Evolutionary conservation across 2,888 invertebrate species (phyloP).

Genomic region (Trimorus sp.): DNA sequence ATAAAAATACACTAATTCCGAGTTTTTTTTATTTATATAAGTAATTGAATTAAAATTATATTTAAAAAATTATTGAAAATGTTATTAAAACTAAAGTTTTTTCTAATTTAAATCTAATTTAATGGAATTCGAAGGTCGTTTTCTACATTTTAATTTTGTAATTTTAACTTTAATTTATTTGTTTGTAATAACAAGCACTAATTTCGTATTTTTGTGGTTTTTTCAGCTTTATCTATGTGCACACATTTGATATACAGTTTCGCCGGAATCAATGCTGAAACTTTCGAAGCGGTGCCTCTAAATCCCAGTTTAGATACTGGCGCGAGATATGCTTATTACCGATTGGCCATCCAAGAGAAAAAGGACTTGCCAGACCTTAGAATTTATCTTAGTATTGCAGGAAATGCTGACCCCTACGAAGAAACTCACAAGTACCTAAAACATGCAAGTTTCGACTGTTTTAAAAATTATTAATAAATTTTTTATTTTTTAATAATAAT

Average conservation of each 20-base stretch:
- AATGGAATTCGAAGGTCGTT: too few species aligned
- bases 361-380: conserved; percentile 87
- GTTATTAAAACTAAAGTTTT: too few species aligned
- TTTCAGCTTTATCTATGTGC: conserved; percentile 88
- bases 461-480: background rate
- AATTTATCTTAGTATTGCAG: conserved; percentile 89
- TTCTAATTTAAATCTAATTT: too few species aligned
- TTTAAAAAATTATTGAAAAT: too few species aligned
- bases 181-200: too few species aligned
- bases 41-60: too few species aligned
- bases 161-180: too few species aligned
- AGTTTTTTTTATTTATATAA: too few species aligned
- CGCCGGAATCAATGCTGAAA: conserved; percentile 88
- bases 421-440: conserved; percentile 86
- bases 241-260: conserved; percentile 90
- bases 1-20: too few species aligned
- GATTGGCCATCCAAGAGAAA: conserved; percentile 87
- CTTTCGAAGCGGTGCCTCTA: conserved; percentile 87
- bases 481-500: too few species aligned
- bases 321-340: conserved; percentile 87
- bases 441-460: conserved; percentile 83
- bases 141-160: too few species aligned
- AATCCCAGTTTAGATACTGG: conserved; percentile 89
- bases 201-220: too few species aligned
- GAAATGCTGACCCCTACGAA: conserved; percentile 87